Conservation (phyloP, 2,888 invertebrate species). For the Polyploca ridens region DNA sequence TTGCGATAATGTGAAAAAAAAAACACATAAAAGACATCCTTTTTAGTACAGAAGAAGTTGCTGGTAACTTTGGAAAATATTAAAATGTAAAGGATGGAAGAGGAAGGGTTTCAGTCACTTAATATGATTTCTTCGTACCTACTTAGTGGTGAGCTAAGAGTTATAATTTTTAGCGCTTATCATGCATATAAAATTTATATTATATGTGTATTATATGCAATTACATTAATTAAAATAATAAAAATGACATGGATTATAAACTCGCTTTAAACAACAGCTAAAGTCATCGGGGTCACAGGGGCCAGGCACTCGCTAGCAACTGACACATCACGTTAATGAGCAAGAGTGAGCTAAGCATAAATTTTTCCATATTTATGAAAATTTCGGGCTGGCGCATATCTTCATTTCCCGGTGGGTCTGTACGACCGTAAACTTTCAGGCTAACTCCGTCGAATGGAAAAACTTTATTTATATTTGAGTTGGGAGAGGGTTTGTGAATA, state of each 20-base stretch:
- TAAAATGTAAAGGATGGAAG: too few species aligned
- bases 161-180: too few species aligned
- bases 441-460: conserved; percentile 72
- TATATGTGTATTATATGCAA: too few species aligned
- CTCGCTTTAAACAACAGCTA: background rate
- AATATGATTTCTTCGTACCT: too few species aligned
- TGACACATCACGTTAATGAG: conserved; percentile 38
- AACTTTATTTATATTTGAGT: conserved; percentile 81
- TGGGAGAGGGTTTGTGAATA: conserved; percentile 72
- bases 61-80: too few species aligned
- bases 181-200: too few species aligned
- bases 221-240: too few species aligned
- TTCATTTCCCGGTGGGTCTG: conserved; percentile 68
- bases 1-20: conserved; percentile 1
- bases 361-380: conserved; percentile 57
- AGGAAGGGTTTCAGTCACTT: too few species aligned
- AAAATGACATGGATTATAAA: background rate
- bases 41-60: background rate
- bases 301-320: conserved; percentile 16
- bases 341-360: conserved; percentile 35
- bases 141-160: too few species aligned
- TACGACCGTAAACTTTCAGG: conserved; percentile 67
- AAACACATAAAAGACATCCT: background rate
- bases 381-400: conserved; percentile 53
- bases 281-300: conserved; percentile 14